Percentiles rank a stretch among this genome's conserved stretches.
These are phyloP conservation scores for Myotis vivesi DNA, from an alignment of 2,797 vertebrate species.

Conservation along the genomic window DNA sequence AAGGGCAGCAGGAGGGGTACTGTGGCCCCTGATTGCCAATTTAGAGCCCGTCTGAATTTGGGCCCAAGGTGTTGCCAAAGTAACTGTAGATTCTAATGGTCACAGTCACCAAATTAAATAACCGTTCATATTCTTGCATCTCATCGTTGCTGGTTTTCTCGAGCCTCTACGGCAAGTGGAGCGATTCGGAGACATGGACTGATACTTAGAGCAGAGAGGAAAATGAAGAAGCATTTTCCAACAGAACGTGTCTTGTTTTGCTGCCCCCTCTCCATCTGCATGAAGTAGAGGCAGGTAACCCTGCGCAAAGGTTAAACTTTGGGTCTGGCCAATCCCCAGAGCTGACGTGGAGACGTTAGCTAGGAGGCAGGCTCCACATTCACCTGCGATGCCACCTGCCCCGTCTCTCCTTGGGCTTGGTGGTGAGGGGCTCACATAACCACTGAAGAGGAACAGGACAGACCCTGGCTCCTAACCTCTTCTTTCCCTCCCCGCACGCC, in stretches of 20 bases:
- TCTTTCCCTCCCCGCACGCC: background rate
- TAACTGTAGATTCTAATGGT: background rate
- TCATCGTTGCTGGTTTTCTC: background rate
- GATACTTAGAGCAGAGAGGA: background rate
- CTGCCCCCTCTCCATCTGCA: background rate
- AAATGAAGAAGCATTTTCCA: background rate
- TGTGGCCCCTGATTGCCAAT: background rate
- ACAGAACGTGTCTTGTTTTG: background rate
- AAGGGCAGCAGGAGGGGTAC: background rate
- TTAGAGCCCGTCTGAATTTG: background rate
- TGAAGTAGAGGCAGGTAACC: background rate
- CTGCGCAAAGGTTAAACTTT: background rate
- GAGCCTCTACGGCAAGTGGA: background rate
- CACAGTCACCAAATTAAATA: background rate
- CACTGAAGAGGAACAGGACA: background rate
- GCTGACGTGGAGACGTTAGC: background rate
- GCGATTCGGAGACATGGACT: background rate
- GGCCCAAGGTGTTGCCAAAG: background rate
- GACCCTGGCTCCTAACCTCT: background rate
- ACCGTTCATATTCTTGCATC: background rate
- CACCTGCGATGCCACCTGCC: too few relatives aligned
- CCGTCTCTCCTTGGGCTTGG: background rate
- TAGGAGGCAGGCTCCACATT: rapidly evolving
- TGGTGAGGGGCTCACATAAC: background rate
- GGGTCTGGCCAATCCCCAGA: background rate